Conservation (phyloP, 2,888 invertebrate species). For the Cephalotes varians region DNA sequence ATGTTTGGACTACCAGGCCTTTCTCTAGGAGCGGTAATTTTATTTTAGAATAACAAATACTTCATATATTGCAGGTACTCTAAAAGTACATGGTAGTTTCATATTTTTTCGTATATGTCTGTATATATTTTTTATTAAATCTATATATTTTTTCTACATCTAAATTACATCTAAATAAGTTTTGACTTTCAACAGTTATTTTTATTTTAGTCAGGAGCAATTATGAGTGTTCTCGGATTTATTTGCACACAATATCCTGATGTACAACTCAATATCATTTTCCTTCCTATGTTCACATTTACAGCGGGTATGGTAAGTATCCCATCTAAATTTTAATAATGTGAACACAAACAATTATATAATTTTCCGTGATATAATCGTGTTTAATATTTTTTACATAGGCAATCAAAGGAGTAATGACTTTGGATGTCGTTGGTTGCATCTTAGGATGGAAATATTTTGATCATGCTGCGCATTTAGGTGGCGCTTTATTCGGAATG, state of each 20-base stretch:
- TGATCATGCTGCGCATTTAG: conserved; percentile 99
- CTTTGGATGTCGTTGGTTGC: conserved; percentile 94
- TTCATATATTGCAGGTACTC: background rate
- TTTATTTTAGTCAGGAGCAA: conserved; percentile 95
- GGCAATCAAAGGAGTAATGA: conserved; percentile 95
- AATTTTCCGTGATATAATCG: background rate
- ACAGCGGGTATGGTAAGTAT: conserved; percentile 91
- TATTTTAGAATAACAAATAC: background rate
- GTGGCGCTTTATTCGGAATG: conserved; percentile 97
- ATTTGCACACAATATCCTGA: conserved; percentile 96
- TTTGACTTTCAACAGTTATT: conserved; percentile 56
- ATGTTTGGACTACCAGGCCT: conserved; percentile 90
- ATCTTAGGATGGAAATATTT: conserved; percentile 95
- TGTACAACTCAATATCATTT: conserved; percentile 94
- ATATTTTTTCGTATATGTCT: background rate
- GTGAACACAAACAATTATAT: background rate
- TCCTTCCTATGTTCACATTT: conserved; percentile 96
- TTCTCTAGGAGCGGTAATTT: conserved; percentile 95
- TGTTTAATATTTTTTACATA: conserved; percentile 84
- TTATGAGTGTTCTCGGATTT: conserved; percentile 95
- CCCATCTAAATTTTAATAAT: background rate
- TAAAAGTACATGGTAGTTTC: background rate
- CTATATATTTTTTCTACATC: too few relatives aligned
- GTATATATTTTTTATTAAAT: background rate
- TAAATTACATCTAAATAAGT: too few relatives aligned